Conservation (phyloP, 2,888 invertebrate species). For the Apantesis nais region DNA sequence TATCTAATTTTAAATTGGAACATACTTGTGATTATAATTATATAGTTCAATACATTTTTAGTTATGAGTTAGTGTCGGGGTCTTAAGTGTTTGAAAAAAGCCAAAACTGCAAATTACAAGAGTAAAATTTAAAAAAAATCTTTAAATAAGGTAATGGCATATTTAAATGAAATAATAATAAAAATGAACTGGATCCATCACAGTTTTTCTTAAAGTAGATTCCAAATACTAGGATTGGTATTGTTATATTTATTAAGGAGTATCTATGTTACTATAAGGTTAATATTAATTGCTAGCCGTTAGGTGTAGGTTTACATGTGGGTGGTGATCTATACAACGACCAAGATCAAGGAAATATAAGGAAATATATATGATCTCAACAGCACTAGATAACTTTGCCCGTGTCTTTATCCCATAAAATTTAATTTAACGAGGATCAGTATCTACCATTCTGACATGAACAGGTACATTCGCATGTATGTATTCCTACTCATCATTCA, state of each 20-base stretch:
- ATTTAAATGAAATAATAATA: too few relatives aligned
- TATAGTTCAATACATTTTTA: too few relatives aligned
- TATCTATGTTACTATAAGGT: not conserved
- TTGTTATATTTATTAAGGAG: not conserved
- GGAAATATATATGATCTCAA: not conserved
- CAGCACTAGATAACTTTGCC: not conserved
- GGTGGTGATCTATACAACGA: constrained; percentile 52
- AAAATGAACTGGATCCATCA: too few relatives aligned
- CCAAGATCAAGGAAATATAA: constrained; percentile 60
- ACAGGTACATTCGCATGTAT: not conserved
- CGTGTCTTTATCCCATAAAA: not conserved
- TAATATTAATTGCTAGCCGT: constrained; percentile 45
- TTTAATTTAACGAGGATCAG: not conserved
- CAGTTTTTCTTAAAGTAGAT: not conserved
- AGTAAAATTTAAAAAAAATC: too few relatives aligned
- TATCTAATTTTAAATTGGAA: too few relatives aligned
- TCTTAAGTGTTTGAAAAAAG: too few relatives aligned
- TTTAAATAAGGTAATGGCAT: too few relatives aligned
- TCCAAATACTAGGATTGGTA: not conserved
- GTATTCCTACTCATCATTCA: not conserved
- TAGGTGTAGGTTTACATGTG: constrained; percentile 58
- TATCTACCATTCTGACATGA: too few relatives aligned
- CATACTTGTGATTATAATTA: too few relatives aligned
- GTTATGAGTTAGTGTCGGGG: too few relatives aligned
- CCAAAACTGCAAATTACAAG: too few relatives aligned